Conservation (phyloP, 2,113 vertebrate species). For the Trichomycterus rosablanca region DNA sequence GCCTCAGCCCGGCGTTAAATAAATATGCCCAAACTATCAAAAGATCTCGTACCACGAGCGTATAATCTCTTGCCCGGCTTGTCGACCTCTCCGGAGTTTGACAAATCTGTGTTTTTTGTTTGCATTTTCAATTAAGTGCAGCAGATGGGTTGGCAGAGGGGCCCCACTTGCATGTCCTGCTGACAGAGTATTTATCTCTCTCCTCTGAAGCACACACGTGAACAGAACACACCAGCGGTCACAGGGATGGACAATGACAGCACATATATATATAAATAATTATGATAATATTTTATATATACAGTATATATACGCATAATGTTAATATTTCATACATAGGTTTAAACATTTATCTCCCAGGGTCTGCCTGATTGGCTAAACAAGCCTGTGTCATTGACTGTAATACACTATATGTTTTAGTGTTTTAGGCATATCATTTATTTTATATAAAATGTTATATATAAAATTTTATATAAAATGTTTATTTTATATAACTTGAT, state of each 20-base stretch:
- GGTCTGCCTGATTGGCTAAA: no score
- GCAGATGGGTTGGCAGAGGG: slow-evolving; percentile 27
- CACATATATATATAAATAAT: not conserved
- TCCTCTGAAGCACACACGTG: slow-evolving; percentile 30
- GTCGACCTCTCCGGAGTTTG: slow-evolving; percentile 23
- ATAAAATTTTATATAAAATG: no score
- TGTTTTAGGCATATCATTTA: no score
- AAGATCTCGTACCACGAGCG: slow-evolving; percentile 24
- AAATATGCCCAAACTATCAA: slow-evolving; percentile 38
- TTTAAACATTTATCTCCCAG: no score
- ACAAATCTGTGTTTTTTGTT: slow-evolving; percentile 38
- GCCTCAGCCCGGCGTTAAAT: slow-evolving; percentile 34
- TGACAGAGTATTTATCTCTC: slow-evolving; percentile 38
- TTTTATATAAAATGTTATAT: no score
- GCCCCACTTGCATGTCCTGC: slow-evolving; percentile 19
- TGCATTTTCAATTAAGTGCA: slow-evolving; percentile 35
- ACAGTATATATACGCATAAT: no score
- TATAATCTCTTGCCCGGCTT: slow-evolving; percentile 33
- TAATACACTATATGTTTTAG: no score
- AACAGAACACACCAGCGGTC: slow-evolving; percentile 29
- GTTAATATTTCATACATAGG: no score
- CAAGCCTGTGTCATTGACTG: no score
- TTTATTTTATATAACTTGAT: no score
- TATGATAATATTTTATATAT: no score
- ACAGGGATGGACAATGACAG: slow-evolving; percentile 21